Evolutionary conservation across 1,140 invertebrate species (phyloP).

Genomic region (Leptinotarsa lineolata): DNA sequence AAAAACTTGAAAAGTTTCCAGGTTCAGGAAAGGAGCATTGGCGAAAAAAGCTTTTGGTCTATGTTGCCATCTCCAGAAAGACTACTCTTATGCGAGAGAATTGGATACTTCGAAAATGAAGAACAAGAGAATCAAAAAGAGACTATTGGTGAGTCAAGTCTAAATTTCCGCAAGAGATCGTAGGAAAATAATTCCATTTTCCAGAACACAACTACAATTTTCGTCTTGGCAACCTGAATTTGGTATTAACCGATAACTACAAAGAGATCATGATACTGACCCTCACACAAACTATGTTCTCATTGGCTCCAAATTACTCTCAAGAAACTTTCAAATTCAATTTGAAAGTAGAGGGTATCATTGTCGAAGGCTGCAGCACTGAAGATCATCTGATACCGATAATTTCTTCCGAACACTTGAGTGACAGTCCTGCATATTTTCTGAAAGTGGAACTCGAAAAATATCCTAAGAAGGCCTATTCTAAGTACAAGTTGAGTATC

Average conservation of each 20-base stretch:
- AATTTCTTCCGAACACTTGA: constrained; percentile 52
- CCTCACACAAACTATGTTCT: constrained; percentile 65
- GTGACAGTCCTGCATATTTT: constrained; percentile 69
- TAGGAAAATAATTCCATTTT: constrained; percentile 20
- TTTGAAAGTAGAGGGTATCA: constrained; percentile 71
- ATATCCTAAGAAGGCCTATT: constrained; percentile 69
- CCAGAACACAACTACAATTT: constrained; percentile 80
- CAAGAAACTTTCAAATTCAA: constrained; percentile 42
- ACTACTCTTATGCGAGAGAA: constrained; percentile 66
- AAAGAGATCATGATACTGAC: constrained; percentile 76
- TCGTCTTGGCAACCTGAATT: constrained; percentile 73
- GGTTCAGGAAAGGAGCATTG: constrained; percentile 48
- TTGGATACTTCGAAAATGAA: constrained; percentile 56
- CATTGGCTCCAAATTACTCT: constrained; percentile 43
- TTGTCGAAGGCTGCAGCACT: constrained; percentile 74
- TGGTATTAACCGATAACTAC: constrained; percentile 71
- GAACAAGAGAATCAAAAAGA: constrained; percentile 21
- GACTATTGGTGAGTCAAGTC: constrained; percentile 11
- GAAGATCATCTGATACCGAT: constrained; percentile 77
- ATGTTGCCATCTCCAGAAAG: constrained; percentile 71
- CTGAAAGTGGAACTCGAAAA: constrained; percentile 78
- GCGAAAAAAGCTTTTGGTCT: constrained; percentile 65
- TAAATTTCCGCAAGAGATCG: neutral
- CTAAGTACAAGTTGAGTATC: constrained; percentile 71
- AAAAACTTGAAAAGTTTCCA: constrained; percentile 32